A percentile compares a stretch with the other conserved stretches of the same genome.
Evolutionary conservation across 1,140 invertebrate genomes (phyloP).

Genomic region (Trichoplusia ni): DNA sequence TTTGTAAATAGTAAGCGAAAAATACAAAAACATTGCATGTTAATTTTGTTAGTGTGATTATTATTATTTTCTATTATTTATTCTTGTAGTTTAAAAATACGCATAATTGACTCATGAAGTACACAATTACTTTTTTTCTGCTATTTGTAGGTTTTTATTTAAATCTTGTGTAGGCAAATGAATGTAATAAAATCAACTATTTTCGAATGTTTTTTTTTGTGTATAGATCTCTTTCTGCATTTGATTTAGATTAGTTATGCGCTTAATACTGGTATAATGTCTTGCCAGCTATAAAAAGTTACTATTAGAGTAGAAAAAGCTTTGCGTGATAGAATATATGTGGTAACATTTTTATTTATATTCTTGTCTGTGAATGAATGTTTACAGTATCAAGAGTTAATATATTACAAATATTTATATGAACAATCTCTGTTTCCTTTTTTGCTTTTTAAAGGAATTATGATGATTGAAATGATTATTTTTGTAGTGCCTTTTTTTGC

Average conservation of each 20-base stretch:
- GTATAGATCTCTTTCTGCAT: conserved; percentile 62
- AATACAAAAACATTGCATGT: conserved; percentile 34
- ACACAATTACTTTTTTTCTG: not conserved
- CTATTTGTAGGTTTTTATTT: not conserved
- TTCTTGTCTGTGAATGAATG: conserved; percentile 17
- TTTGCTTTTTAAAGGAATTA: conserved; percentile 46
- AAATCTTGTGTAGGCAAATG: too few species aligned
- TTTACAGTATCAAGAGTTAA: conserved; percentile 21
- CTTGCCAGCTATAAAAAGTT: conserved; percentile 20
- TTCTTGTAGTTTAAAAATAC: not conserved
- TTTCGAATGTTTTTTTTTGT: conserved; percentile 6
- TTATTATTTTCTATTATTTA: conserved; percentile 18
- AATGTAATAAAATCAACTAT: too few species aligned
- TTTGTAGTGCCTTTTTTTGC: not conserved
- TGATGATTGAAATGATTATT: conserved; percentile 38
- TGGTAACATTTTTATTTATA: not conserved
- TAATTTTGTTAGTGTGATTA: conserved; percentile 9
- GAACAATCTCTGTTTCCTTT: conserved; percentile 55
- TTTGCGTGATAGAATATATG: conserved; percentile 2
- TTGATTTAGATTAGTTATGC: conserved; percentile 45
- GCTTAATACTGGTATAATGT: conserved; percentile 24
- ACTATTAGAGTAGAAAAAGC: conserved; percentile 14
- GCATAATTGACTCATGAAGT: not conserved
- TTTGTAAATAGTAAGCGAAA: conserved; percentile 37
- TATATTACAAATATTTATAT: not conserved